Evolutionary conservation across 2,797 vertebrate species (phyloP).

Genomic region (Sebastes steindachneri): DNA sequence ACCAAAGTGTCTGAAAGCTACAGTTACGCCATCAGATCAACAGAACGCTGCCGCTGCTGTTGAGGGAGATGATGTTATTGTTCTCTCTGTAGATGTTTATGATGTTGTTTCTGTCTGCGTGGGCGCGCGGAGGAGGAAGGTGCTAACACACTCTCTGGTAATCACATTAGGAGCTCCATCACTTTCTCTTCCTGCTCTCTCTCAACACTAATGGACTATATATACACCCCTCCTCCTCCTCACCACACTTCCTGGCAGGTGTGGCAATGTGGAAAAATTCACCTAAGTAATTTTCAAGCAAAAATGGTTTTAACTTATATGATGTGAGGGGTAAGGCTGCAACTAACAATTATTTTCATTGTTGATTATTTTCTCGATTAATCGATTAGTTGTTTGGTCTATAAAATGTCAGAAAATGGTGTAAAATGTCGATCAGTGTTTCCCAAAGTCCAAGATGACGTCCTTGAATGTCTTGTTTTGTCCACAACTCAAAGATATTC

Average conservation of each 20-base stretch:
- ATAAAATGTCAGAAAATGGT: too few species aligned
- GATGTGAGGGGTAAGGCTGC: background rate
- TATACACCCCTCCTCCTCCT: background rate
- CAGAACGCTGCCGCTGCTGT: background rate
- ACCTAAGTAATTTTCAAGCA: background rate
- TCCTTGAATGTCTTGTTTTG: too few species aligned
- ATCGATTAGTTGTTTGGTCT: too few species aligned
- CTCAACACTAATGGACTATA: conserved; percentile 37
- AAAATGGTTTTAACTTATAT: background rate
- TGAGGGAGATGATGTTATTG: conserved; percentile 29
- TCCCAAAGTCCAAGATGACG: too few species aligned
- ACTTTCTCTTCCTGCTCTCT: conserved; percentile 27
- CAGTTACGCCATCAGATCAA: background rate
- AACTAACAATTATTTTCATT: too few species aligned
- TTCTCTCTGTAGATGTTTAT: conserved; percentile 25
- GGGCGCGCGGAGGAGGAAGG: conserved; percentile 29
- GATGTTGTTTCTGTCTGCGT: conserved; percentile 33
- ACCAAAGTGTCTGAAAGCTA: background rate
- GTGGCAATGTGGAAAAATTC: conserved; percentile 9
- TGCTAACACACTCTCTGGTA: conserved; percentile 43
- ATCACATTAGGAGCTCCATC: conserved; percentile 57
- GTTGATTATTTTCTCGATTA: too few species aligned
- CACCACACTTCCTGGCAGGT: conserved; percentile 24
- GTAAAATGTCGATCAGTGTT: too few species aligned
- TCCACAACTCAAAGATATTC: too few species aligned